Percentiles rank a stretch among this genome's conserved stretches.
Conservation (phyloP, 2,113 vertebrate species). For the Dasyornis broadbenti region DNA sequence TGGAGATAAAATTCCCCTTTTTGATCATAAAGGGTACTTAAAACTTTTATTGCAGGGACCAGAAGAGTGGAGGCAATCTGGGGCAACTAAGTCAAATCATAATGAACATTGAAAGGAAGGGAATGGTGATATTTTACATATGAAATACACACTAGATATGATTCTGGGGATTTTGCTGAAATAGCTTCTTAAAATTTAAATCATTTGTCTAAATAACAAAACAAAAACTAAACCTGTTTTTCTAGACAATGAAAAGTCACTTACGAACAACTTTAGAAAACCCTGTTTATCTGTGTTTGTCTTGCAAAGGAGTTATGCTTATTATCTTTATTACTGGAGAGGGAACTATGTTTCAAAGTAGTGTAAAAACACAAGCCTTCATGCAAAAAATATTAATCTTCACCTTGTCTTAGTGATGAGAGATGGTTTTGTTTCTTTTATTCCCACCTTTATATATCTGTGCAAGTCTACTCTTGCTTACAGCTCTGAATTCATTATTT, state of each 20-base stretch:
- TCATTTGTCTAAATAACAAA: not conserved
- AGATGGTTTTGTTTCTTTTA: not conserved
- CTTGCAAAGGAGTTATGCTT: not conserved
- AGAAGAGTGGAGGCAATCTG: not conserved
- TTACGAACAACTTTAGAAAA: not conserved
- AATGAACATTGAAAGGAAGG: not conserved
- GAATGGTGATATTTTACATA: not conserved
- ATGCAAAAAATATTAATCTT: constrained; percentile 22
- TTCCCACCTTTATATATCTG: not conserved
- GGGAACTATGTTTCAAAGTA: not conserved
- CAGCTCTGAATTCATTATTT: not conserved
- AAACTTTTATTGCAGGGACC: not conserved
- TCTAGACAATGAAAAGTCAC: not conserved
- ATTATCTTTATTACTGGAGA: not conserved
- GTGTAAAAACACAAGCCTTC: not conserved
- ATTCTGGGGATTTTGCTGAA: not conserved
- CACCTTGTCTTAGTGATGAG: not conserved
- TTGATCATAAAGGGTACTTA: not conserved
- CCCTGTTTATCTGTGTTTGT: not conserved
- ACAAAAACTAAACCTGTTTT: not conserved
- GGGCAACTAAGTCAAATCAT: not conserved
- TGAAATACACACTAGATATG: not conserved
- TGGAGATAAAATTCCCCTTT: not conserved
- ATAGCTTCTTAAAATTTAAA: not conserved
- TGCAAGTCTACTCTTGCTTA: constrained; percentile 1